phyloP scores from a whole-genome alignment of 1,140 invertebrate species.

The Helicoverpa armigera region DNA sequence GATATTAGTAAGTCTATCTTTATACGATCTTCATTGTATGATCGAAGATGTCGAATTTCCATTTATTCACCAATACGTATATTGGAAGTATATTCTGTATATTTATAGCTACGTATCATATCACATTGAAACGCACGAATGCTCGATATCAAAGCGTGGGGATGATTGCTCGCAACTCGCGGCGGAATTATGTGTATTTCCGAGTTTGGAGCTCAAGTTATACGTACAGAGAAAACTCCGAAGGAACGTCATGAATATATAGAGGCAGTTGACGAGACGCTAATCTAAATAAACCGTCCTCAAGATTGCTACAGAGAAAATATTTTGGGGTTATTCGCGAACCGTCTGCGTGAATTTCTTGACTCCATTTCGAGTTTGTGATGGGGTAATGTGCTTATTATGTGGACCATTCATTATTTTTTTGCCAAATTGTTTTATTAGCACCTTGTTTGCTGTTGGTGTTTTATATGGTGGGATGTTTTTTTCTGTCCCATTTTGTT shows the following conservation, averaged over 20 bases:
- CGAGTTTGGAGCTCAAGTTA: conserved; percentile 45
- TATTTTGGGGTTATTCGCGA: conserved; percentile 53
- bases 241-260: conserved; percentile 56
- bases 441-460: background rate
- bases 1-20: conserved; percentile 9
- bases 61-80: conserved; percentile 3
- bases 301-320: conserved; percentile 51
- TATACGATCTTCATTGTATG: background rate
- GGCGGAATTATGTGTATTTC: conserved; percentile 46
- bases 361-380: conserved; percentile 34
- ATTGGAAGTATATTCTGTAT: conserved; percentile 4
- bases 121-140: conserved; percentile 39
- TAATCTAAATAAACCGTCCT: conserved; percentile 60
- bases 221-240: conserved; percentile 42
- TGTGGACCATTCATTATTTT: conserved; percentile 37
- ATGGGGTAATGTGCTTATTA: conserved; percentile 29
- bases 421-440: conserved; percentile 13
- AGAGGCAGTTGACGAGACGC: conserved; percentile 53
- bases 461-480: background rate
- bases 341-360: conserved; percentile 49
- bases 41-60: background rate
- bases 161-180: conserved; percentile 37
- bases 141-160: conserved; percentile 35
- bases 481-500: no score
- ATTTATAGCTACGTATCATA: conserved; percentile 1